A percentile compares a stretch with the other conserved stretches of the same genome.
These are phyloP conservation scores for Dolomedes plantarius DNA, from an alignment of 2,888 invertebrate genomes.

Conservation along the genomic window DNA sequence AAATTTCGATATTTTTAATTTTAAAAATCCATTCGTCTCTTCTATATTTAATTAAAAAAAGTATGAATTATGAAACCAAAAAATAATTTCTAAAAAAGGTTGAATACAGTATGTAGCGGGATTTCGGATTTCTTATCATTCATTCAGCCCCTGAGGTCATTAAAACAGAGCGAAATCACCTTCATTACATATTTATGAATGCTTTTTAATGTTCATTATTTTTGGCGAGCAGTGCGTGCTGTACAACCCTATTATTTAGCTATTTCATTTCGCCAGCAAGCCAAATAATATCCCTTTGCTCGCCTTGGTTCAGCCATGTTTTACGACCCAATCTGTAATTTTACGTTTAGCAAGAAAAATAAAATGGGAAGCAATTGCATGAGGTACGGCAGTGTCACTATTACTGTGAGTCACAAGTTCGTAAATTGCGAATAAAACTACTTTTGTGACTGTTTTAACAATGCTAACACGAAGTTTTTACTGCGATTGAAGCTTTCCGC, in stretches of 20 bases:
- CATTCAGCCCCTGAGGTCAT: too few species aligned
- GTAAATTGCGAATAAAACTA: conserved; percentile 65
- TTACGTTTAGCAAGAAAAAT: conserved; percentile 26
- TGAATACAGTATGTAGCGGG: too few species aligned
- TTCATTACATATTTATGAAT: too few species aligned
- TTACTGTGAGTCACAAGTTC: conserved; percentile 58
- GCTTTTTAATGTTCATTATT: background rate
- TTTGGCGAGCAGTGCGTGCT: conserved; percentile 6
- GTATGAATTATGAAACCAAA: too few species aligned
- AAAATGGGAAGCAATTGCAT: conserved; percentile 20
- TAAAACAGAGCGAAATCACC: too few species aligned
- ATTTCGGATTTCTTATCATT: too few species aligned
- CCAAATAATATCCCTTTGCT: conserved; percentile 13
- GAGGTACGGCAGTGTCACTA: conserved; percentile 43
- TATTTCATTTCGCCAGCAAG: conserved; percentile 41
- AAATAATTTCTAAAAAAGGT: too few species aligned
- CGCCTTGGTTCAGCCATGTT: conserved; percentile 30
- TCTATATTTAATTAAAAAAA: too few species aligned
- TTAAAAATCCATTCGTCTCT: too few species aligned
- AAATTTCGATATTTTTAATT: too few species aligned
- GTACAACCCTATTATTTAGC: conserved; percentile 51
- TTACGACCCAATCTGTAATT: conserved; percentile 55
- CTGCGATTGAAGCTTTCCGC: conserved; percentile 30
- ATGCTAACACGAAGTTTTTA: conserved; percentile 47
- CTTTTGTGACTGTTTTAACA: conserved; percentile 55